Evolutionary conservation across 2,113 vertebrate genomes (phyloP).

Genomic region (Tyto alba): DNA sequence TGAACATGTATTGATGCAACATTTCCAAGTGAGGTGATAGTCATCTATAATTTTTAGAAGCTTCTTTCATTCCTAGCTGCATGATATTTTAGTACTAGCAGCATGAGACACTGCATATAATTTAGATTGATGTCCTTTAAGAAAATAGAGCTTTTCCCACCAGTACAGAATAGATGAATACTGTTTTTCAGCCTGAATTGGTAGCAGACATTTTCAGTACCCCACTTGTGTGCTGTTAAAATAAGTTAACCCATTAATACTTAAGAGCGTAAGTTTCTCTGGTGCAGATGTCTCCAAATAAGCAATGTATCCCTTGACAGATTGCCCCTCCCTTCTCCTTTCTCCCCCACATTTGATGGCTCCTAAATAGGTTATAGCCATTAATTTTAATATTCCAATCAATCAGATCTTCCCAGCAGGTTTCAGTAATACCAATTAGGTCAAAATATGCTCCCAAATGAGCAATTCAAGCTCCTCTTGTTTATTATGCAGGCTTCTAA

Average conservation of each 20-base stretch:
- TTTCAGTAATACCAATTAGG: conserved; percentile 30
- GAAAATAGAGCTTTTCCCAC: not conserved
- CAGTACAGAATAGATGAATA: not conserved
- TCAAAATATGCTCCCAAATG: conserved; percentile 23
- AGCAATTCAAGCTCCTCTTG: not conserved
- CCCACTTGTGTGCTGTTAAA: not conserved
- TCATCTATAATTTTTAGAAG: not conserved
- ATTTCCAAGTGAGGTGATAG: not conserved
- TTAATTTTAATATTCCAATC: conserved; percentile 29
- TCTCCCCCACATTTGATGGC: not conserved
- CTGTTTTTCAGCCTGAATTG: not conserved
- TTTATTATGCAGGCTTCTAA: conserved; percentile 25
- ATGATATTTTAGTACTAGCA: not conserved
- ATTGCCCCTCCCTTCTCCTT: not conserved
- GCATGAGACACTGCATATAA: not conserved
- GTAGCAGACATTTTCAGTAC: not conserved
- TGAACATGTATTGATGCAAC: not conserved
- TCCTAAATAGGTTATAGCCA: not conserved
- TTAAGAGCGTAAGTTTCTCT: not conserved
- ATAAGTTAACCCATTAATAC: not conserved
- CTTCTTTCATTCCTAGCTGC: not conserved
- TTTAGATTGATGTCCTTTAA: not conserved
- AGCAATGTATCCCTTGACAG: not conserved
- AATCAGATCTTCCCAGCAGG: not conserved
- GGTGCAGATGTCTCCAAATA: not conserved